Evolutionary conservation across 1,140 invertebrate species (phyloP).

Genomic region (Thaumetopoea pityocampa): DNA sequence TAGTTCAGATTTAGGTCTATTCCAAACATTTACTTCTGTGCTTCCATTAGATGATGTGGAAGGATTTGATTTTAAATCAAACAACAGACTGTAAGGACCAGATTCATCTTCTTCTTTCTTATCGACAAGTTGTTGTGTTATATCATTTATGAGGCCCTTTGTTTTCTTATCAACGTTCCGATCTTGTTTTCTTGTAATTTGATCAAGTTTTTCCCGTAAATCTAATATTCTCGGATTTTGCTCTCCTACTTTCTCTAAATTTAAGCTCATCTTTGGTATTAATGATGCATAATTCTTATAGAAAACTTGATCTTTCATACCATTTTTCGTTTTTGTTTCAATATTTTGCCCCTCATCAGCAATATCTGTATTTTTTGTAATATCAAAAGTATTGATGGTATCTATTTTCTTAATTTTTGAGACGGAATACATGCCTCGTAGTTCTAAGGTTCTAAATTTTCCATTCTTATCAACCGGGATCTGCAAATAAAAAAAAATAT

Average conservation of each 20-base stretch:
- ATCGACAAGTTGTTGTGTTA: constrained; percentile 61
- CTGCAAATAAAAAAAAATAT: constrained; percentile 48
- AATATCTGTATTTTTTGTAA: constrained; percentile 25
- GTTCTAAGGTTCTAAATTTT: constrained; percentile 54
- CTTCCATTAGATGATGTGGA: constrained; percentile 41
- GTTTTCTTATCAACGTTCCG: constrained; percentile 59
- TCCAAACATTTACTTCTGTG: constrained; percentile 31
- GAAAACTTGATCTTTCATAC: constrained; percentile 48
- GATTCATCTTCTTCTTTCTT: constrained; percentile 66
- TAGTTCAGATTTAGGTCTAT: constrained; percentile 28
- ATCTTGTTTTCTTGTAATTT: constrained; percentile 65
- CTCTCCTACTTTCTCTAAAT: constrained; percentile 54
- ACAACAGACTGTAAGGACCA: constrained; percentile 77
- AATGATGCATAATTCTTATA: constrained; percentile 54
- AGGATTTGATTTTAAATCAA: constrained; percentile 63
- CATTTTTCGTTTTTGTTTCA: constrained; percentile 33
- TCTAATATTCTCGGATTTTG: constrained; percentile 65
- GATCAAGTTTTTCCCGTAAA: constrained; percentile 63
- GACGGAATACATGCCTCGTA: constrained; percentile 47
- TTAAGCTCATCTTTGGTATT: constrained; percentile 66
- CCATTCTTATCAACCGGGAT: constrained; percentile 66
- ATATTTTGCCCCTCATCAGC: constrained; percentile 28
- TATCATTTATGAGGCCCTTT: constrained; percentile 59
- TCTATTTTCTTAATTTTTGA: constrained; percentile 41
- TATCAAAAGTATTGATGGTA: constrained; percentile 25